Percentiles rank a stretch among this genome's conserved stretches.
These are phyloP conservation scores for Mustela nigripes DNA, from an alignment of 2,113 vertebrate genomes.

Conservation along the genomic window DNA sequence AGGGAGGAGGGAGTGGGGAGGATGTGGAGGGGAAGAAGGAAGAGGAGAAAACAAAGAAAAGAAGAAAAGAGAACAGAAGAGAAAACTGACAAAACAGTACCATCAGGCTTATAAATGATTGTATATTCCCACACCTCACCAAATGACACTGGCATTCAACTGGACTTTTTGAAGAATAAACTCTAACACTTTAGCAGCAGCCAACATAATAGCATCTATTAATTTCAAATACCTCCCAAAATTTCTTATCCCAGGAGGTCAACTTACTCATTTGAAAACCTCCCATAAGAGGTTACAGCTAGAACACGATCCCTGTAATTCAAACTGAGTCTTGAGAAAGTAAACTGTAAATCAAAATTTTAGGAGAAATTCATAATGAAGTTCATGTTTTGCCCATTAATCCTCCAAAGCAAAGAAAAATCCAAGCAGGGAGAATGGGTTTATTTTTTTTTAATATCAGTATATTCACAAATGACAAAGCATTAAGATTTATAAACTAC, in stretches of 20 bases:
- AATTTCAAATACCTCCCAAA: conserved; percentile 34
- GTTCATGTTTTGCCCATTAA: conserved; percentile 15
- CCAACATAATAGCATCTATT: conserved; percentile 37
- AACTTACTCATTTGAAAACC: conserved; percentile 56
- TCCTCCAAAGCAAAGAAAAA: neutral
- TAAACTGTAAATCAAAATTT: conserved; percentile 30
- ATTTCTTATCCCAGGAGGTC: neutral
- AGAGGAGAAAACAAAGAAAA: neutral
- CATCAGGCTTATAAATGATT: neutral
- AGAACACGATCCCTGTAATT: conserved; percentile 7
- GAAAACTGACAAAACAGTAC: neutral
- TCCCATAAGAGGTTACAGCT: neutral
- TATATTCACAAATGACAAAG: conserved; percentile 20
- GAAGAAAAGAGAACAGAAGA: neutral
- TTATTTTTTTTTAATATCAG: conserved; percentile 3
- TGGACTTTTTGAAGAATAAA: conserved; percentile 19
- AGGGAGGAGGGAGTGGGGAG: too few relatives aligned
- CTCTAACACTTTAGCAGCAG: conserved; percentile 11
- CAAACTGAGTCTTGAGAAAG: conserved; percentile 32
- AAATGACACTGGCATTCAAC: conserved; percentile 1
- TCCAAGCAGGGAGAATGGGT: neutral
- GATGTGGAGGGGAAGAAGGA: too few relatives aligned
- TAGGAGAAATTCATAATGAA: conserved; percentile 50
- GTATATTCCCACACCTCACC: neutral
- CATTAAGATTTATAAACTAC: conserved; percentile 44